These are phyloP conservation scores for Chaetogeoica ovagalla DNA, from an alignment of 2,888 invertebrate species.

Conservation along the genomic window DNA sequence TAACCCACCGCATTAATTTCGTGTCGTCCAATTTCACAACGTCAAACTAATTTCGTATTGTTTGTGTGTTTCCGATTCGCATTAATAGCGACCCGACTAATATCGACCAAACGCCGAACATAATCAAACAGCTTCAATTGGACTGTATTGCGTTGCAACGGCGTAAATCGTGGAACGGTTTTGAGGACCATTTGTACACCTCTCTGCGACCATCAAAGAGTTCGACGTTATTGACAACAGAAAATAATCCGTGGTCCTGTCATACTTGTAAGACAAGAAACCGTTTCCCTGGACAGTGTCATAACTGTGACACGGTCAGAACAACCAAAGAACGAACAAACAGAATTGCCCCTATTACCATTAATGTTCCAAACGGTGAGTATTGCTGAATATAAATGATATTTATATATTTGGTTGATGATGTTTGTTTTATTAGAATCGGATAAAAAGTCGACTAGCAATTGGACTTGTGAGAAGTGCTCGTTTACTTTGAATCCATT, in stretches of 20 bases:
- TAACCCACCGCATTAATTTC: neutral
- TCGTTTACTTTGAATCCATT: conserved; percentile 85
- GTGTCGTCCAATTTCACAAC: neutral
- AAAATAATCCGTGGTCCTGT: conserved; percentile 38
- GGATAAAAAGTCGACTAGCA: conserved; percentile 60
- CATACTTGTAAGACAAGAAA: conserved; percentile 34
- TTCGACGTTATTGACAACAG: conserved; percentile 25
- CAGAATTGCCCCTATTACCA: conserved; percentile 15
- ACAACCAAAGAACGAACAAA: conserved; percentile 20
- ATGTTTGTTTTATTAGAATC: neutral
- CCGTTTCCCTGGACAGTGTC: conserved; percentile 17
- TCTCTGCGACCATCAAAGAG: conserved; percentile 35
- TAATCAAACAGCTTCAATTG: conserved; percentile 29
- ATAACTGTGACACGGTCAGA: conserved; percentile 40
- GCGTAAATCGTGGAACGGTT: conserved; percentile 47
- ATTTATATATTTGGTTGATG: neutral
- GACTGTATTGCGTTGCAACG: conserved; percentile 35
- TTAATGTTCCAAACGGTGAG: conserved; percentile 31
- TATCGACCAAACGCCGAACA: conserved; percentile 7
- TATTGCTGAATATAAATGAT: neutral
- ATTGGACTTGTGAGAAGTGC: conserved; percentile 88
- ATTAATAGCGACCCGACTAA: conserved; percentile 32
- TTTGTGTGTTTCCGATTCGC: neutral
- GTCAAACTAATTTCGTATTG: neutral
- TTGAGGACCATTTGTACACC: conserved; percentile 3